phyloP scores from a whole-genome alignment of 2,888 invertebrate species.

The Syrista parreyssii region DNA sequence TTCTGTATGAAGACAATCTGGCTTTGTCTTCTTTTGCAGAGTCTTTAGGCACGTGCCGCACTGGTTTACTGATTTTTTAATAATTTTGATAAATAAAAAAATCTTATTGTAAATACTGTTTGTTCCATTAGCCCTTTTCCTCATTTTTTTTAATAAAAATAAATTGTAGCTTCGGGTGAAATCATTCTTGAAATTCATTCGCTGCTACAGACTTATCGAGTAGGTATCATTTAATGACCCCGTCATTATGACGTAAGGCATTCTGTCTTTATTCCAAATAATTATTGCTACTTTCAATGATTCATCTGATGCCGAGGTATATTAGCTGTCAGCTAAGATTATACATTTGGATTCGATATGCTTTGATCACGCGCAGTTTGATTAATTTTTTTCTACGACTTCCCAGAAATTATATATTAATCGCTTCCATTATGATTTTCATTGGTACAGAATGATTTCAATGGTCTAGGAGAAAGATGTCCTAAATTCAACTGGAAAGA shows the following conservation, averaged over 20 bases:
- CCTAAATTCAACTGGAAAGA: background rate
- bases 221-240: background rate
- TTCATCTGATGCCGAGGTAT: background rate
- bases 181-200: background rate
- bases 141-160: background rate
- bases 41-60: background rate
- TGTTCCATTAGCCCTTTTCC: background rate
- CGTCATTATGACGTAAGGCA: background rate
- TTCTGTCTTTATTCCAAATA: background rate
- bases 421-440: background rate
- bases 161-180: background rate
- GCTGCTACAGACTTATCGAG: background rate
- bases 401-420: background rate
- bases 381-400: background rate
- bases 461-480: background rate
- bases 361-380: background rate
- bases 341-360: background rate
- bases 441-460: background rate
- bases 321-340: background rate
- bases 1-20: background rate
- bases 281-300: background rate
- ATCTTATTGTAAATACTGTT: background rate
- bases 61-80: background rate
- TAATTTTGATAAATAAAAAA: background rate
- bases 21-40: background rate